A percentile compares a stretch with the other conserved stretches of the same genome.
Evolutionary conservation across 1,140 invertebrate genomes (phyloP).

Genomic region (Popillia japonica): DNA sequence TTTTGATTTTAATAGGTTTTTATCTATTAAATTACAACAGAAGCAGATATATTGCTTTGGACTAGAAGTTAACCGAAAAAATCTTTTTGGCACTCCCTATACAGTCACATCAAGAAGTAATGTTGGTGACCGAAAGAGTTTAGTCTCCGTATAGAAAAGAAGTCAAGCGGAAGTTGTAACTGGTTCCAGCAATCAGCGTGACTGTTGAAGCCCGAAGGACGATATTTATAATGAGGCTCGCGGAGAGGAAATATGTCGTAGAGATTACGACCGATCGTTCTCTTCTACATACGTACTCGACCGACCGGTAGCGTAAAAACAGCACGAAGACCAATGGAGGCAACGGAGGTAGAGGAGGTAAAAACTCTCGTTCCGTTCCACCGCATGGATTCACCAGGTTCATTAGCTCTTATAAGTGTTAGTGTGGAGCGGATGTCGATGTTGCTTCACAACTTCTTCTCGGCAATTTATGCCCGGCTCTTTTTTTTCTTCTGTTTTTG

Average conservation of each 20-base stretch:
- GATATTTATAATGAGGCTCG: conserved; percentile 53
- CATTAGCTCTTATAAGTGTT: conserved; percentile 48
- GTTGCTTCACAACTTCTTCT: conserved; percentile 41
- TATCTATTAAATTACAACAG: too few species aligned
- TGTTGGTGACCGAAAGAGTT: neutral
- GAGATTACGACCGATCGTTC: conserved; percentile 42
- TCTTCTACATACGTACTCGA: neutral
- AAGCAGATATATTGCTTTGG: too few species aligned
- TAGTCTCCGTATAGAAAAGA: neutral
- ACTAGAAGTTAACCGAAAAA: too few species aligned
- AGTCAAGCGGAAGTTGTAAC: conserved; percentile 54
- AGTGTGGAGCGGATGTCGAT: conserved; percentile 45
- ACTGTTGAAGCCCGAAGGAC: conserved; percentile 56
- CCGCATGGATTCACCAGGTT: conserved; percentile 48
- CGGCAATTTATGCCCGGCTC: conserved; percentile 19
- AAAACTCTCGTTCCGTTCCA: conserved; percentile 50
- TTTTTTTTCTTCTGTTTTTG: conserved; percentile 1
- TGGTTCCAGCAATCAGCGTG: conserved; percentile 57
- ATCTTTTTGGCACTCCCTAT: too few species aligned
- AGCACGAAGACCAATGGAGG: neutral
- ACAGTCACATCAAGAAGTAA: neutral
- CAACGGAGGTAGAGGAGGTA: conserved; percentile 35
- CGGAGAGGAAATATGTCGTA: conserved; percentile 51
- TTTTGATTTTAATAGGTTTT: too few species aligned
- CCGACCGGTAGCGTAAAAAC: neutral